Evolutionary conservation across 2,888 invertebrate species (phyloP).

Genomic region (Trichopria drosophilae): DNA sequence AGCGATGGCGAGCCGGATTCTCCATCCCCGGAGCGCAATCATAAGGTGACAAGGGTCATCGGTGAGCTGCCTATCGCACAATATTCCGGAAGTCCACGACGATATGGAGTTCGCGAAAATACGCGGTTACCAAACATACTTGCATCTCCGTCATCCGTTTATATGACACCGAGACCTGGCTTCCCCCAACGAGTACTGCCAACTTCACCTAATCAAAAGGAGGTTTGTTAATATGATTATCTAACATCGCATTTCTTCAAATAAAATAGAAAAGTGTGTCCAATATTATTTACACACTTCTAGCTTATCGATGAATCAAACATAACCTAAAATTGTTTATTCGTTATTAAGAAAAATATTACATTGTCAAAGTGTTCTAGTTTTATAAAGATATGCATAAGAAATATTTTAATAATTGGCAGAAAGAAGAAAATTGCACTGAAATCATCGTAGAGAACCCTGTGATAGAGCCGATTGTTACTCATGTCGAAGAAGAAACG

Average conservation of each 20-base stretch:
- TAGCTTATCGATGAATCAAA: too few species aligned
- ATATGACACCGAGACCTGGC: constrained; percentile 78
- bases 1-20: constrained; percentile 54
- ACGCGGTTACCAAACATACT: constrained; percentile 64
- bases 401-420: constrained; percentile 4
- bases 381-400: not conserved
- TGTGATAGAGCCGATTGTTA: constrained; percentile 44
- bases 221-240: constrained; percentile 40
- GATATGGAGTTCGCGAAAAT: constrained; percentile 70
- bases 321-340: too few species aligned
- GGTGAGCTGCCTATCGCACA: constrained; percentile 89
- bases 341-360: too few species aligned
- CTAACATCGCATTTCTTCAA: not conserved
- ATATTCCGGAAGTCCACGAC: constrained; percentile 86
- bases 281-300: too few species aligned
- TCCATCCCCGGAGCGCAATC: constrained; percentile 54
- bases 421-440: constrained; percentile 50
- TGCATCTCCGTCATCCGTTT: constrained; percentile 69
- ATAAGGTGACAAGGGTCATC: constrained; percentile 68
- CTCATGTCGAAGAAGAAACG: constrained; percentile 38
- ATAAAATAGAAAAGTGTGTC: too few species aligned
- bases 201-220: constrained; percentile 55
- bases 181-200: constrained; percentile 75
- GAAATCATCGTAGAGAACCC: constrained; percentile 47
- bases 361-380: not conserved